Conservation (phyloP, 2,888 invertebrate species). For the Mythimna loreyi region DNA sequence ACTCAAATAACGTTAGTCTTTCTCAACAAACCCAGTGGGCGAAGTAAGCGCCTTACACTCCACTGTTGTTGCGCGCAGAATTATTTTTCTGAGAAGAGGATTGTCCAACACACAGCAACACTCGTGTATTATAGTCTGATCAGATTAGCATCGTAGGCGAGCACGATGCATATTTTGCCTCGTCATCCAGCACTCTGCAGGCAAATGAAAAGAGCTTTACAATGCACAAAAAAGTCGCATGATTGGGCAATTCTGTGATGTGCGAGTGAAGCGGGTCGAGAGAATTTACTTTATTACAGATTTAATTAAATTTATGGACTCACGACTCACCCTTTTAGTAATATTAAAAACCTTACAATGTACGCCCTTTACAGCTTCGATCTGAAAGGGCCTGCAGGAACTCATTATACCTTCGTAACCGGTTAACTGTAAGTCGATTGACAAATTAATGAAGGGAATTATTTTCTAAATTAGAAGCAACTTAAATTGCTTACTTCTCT, state of each 20-base stretch:
- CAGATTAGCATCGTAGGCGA: slow-evolving; percentile 25
- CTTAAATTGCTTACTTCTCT: slow-evolving; percentile 51
- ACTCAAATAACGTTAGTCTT: slow-evolving; percentile 19
- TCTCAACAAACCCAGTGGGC: slow-evolving; percentile 28
- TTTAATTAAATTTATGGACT: slow-evolving; percentile 49
- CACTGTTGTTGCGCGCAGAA: slow-evolving; percentile 17
- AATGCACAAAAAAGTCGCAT: slow-evolving; percentile 41
- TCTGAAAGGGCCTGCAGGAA: slow-evolving; percentile 57
- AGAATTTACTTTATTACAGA: slow-evolving; percentile 49
- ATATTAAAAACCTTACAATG: slow-evolving; percentile 56
- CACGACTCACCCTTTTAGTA: slow-evolving; percentile 42
- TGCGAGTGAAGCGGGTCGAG: slow-evolving; percentile 28
- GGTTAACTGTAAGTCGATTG: slow-evolving; percentile 46
- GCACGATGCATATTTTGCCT: slow-evolving; percentile 32
- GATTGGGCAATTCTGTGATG: slow-evolving; percentile 26
- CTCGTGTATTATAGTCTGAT: slow-evolving; percentile 27
- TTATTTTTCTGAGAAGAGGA: slow-evolving; percentile 25
- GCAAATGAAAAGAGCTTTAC: slow-evolving; percentile 41
- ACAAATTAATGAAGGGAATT: slow-evolving; percentile 53
- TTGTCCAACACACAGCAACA: slow-evolving; percentile 19
- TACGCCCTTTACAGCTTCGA: slow-evolving; percentile 45
- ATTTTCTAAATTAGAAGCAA: slow-evolving; percentile 45
- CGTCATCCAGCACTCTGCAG: slow-evolving; percentile 33
- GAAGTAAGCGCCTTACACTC: slow-evolving; percentile 42
- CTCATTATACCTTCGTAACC: slow-evolving; percentile 56